Base-by-base conservation (phyloP, 2,113 vertebrate genomes). In the Chauna torquata region DNA sequence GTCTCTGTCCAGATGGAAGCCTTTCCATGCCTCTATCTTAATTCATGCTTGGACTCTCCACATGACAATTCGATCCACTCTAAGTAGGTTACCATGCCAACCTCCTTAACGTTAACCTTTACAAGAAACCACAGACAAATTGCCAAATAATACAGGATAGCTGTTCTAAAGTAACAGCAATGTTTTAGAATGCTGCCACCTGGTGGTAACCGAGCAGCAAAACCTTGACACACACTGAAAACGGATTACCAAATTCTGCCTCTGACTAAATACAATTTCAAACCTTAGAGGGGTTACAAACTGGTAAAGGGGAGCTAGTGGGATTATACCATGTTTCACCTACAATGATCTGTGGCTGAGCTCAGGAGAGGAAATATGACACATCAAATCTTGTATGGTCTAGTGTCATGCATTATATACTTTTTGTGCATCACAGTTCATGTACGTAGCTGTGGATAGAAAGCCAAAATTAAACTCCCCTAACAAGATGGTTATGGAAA, bases 131-230 rank as follows among this genome's bases (percentile, higher is more conserved):
- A 92, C 69, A 70, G 27, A 82, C 91, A 94, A 95, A 80, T 34
- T 49, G 42, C 38, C 79, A 88, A 82, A 81, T 88, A 82, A 55
- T 38, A 58, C 14, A 12, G 55, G 44, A 27, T 52, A 58, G 52
- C 16, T 47, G 5, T 45, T 79, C 17, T 61, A 72, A 92, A 92
- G 28, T 18, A 64, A 58, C 4, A 94, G n/a, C 88, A 94, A 88
- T 2, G 55, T 81, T 97, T 97, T 97, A 76, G 96, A 96, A 97
- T 97, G 93, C 95, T 96, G 93, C 97, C 97, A 97, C 94, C 97
- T 97, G 96, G 87, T 97, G 97, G 96, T 77, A 82, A 88, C 25
- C 2, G 2, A 49, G 10, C 11, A 64, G 49, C 54, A 96, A 96
- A 94, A 82, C 82, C 42, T 32, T 76, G 38, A 70, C 40, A 72